Percentiles rank a stretch among this genome's conserved stretches.
Evolutionary conservation across 2,113 vertebrate species (phyloP).

Genomic region (Callipepla squamata): DNA sequence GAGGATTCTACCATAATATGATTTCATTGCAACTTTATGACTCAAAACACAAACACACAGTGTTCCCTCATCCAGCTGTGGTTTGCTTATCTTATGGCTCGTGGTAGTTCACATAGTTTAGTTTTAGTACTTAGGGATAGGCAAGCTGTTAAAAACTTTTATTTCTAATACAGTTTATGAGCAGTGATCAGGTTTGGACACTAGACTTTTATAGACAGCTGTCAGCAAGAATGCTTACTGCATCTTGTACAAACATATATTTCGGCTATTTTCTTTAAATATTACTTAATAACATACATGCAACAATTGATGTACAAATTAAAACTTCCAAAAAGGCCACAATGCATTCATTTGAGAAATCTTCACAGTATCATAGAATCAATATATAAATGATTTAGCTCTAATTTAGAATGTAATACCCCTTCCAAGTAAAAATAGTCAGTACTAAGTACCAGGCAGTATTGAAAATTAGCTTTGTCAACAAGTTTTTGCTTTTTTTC

Average conservation of each 20-base stretch:
- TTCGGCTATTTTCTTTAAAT: neutral
- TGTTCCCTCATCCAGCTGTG: neutral
- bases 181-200: neutral
- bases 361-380: neutral
- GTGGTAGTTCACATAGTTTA: neutral
- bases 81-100: neutral
- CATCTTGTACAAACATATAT: neutral
- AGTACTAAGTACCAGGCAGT: neutral
- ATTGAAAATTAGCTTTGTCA: neutral
- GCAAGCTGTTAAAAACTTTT: neutral
- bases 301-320: neutral
- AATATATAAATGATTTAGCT: neutral
- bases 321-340: neutral
- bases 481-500: neutral
- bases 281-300: neutral
- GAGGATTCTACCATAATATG: neutral
- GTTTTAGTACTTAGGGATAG: neutral
- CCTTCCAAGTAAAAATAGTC: neutral
- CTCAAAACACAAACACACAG: constrained; percentile 16
- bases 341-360: neutral
- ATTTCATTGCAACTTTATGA: constrained; percentile 12
- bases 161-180: neutral
- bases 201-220: neutral
- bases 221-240: neutral
- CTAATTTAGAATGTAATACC: neutral